These are phyloP conservation scores for Boleophthalmus pectinirostris DNA, from an alignment of 2,113 vertebrate species.

Conservation along the genomic window DNA sequence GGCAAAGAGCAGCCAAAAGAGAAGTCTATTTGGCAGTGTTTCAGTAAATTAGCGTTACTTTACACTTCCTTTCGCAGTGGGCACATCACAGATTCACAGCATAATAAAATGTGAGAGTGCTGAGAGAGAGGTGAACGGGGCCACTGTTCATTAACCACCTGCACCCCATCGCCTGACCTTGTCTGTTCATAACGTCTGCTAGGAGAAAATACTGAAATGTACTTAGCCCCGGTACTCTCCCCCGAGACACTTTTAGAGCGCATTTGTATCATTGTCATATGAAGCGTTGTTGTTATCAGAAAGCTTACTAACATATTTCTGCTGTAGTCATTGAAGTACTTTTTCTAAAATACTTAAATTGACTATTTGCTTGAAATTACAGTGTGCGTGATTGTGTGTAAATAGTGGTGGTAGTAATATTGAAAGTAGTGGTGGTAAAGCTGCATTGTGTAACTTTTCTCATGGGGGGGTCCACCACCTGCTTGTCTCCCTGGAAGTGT, in stretches of 20 bases:
- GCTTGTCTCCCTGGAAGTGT: no score
- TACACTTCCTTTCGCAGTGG: conserved; percentile 4
- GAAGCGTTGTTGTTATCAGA: neutral
- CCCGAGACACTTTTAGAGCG: neutral
- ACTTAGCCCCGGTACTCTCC: conserved; percentile 25
- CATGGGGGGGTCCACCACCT: no score
- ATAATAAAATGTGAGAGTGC: conserved; percentile 10
- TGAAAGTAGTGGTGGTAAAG: no score
- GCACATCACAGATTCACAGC: conserved; percentile 11
- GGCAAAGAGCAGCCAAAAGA: conserved; percentile 16
- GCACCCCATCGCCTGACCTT: conserved; percentile 29
- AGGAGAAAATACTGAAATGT: conserved; percentile 26
- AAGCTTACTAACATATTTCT: no score
- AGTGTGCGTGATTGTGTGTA: no score
- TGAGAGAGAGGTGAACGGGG: conserved; percentile 23
- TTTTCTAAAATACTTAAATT: no score
- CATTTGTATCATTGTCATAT: neutral
- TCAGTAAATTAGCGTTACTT: conserved; percentile 22
- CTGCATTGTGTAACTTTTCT: no score
- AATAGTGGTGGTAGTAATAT: no score
- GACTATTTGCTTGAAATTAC: no score
- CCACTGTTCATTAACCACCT: conserved; percentile 47
- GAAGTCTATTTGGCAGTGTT: conserved; percentile 42
- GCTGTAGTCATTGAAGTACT: no score
- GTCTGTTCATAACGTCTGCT: conserved; percentile 45